Base-by-base conservation (phyloP, 2,888 invertebrate species). In the Colletes collaris region DNA sequence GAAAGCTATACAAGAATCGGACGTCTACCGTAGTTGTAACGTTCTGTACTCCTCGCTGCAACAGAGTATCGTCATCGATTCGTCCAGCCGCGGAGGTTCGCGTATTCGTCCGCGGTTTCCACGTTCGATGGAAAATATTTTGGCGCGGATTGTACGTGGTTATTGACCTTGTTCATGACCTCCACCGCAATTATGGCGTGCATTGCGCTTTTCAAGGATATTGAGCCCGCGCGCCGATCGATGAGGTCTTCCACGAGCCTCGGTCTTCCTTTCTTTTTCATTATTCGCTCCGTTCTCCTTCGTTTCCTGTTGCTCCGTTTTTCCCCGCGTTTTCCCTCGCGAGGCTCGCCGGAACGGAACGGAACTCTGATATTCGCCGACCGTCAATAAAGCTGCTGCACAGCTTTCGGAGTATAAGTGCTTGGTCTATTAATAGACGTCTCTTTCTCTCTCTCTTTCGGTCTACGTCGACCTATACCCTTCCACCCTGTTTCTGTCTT, bases 141-240 rank as follows among this genome's bases (percentile, higher is more conserved):
- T 65, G 68, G 55, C 75, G 46, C 13, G 71, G 70, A 79, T 73
- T 75, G 63, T 77, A 70, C 67, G 68, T 75, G 77, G 68, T 84
- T 76, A 86, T 83, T 86, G 85, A 83, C 81, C 86, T 86, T 84
- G 84, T 67, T 79, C 78, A 71, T 85, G 85, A 87, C 81, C 81
- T 77, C 76, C 59, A 74, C 80, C 67, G 80, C 75, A 80, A 86
- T 82, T 86, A 81, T 74, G 65, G 76, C 74, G 74, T 75, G 67
- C 75, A 65, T 72, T 78, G 75, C 65, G 75, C 79, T 86, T 83
- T 85, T 84, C 79, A 86, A 82, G 79, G 84, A 79, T 86, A 86
- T 79, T 67, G 84, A 80, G 76, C 65, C 59, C 58, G 76, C 52
- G 65, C 52, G 60, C 58, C 62, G 79, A 82, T 81, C 86, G 84